phyloP scores from a whole-genome alignment of 2,797 vertebrate genomes.

The Amblyraja radiata region DNA sequence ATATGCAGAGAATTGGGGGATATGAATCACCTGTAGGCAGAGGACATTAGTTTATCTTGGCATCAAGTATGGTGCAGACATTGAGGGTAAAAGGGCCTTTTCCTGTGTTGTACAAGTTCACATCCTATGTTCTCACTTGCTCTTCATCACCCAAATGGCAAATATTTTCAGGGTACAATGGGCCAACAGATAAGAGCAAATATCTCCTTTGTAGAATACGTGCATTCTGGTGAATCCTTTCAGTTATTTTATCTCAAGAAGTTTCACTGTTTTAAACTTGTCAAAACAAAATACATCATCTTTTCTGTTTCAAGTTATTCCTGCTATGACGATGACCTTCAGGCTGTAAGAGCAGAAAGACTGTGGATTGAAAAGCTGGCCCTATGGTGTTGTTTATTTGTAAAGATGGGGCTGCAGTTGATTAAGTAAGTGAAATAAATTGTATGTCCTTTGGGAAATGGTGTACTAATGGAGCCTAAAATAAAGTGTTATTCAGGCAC shows the following conservation, averaged over 20 bases:
- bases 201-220: background rate
- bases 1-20: no score
- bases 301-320: background rate
- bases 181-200: background rate
- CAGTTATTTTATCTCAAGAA: background rate
- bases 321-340: background rate
- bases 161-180: background rate
- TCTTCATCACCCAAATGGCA: background rate
- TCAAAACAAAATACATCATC: background rate
- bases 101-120: no score
- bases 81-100: no score
- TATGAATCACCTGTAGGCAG: no score
- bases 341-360: background rate
- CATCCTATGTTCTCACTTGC: background rate
- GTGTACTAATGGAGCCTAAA: slow-evolving; percentile 10
- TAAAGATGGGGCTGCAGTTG: slow-evolving; percentile 13
- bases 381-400: background rate
- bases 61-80: no score
- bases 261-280: background rate
- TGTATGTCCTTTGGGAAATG: slow-evolving; percentile 14
- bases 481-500: slow-evolving; percentile 34
- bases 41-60: no score
- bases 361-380: background rate
- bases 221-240: slow-evolving; percentile 38
- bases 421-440: slow-evolving; percentile 33